A percentile compares a stretch with the other conserved stretches of the same genome.
These are phyloP conservation scores for Acanthosoma haemorrhoidale DNA, from an alignment of 2,888 invertebrate genomes.

Conservation along the genomic window DNA sequence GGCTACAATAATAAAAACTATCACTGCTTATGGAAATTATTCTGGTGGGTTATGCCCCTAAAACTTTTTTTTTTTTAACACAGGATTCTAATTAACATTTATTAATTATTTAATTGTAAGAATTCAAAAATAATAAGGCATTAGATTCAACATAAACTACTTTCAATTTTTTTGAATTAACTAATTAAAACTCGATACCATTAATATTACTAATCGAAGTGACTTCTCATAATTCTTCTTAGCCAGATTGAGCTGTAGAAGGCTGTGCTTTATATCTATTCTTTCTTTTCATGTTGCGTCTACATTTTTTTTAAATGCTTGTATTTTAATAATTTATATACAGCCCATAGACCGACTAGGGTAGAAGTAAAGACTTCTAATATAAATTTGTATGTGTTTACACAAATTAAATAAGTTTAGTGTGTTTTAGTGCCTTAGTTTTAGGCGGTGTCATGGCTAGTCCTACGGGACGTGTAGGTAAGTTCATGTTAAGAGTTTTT, in stretches of 20 bases:
- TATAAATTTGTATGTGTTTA: constrained; percentile 22
- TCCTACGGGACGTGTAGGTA: constrained; percentile 86
- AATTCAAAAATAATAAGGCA: too few species aligned
- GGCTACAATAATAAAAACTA: too few species aligned
- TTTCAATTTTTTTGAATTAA: too few species aligned
- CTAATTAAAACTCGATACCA: too few species aligned
- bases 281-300: constrained; percentile 29
- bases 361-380: neutral
- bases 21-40: too few species aligned
- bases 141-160: too few species aligned
- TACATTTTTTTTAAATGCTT: constrained; percentile 25
- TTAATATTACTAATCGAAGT: too few species aligned
- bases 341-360: neutral
- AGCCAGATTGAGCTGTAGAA: constrained; percentile 21
- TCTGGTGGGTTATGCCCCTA: too few species aligned
- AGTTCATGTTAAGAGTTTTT: constrained; percentile 47
- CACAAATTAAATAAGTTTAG: constrained; percentile 15
- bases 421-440: constrained; percentile 21
- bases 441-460: constrained; percentile 66
- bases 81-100: too few species aligned
- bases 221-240: too few species aligned
- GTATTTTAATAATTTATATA: constrained; percentile 18
- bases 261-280: constrained; percentile 27
- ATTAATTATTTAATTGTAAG: too few species aligned
- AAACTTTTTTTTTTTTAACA: too few species aligned